Conservation (phyloP, 2,888 invertebrate genomes). For the Zaprionus bogoriensis region DNA sequence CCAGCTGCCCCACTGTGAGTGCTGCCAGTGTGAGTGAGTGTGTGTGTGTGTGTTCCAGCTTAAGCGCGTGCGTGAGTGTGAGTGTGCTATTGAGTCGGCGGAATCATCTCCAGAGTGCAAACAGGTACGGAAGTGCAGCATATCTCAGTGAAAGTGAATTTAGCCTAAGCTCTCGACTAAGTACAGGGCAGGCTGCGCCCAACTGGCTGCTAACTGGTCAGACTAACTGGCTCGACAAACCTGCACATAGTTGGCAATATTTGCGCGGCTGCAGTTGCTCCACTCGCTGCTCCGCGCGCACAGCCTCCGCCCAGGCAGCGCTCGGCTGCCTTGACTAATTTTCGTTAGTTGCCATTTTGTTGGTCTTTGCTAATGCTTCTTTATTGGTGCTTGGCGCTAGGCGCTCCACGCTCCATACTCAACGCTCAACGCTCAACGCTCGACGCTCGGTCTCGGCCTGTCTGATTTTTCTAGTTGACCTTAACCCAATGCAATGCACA, state of each 20-base stretch:
- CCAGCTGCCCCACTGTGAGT: slow-evolving; percentile 36
- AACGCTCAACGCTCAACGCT: slow-evolving; percentile 23
- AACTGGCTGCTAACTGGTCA: slow-evolving; percentile 10
- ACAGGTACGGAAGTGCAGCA: slow-evolving; percentile 73
- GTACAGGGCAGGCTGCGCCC: not conserved
- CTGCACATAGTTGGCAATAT: slow-evolving; percentile 20
- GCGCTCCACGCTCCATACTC: slow-evolving; percentile 21
- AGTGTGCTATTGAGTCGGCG: slow-evolving; percentile 12
- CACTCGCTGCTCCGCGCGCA: not conserved
- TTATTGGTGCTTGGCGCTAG: slow-evolving; percentile 55
- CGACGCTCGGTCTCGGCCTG: slow-evolving; percentile 21
- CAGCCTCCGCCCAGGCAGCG: slow-evolving; percentile 4
- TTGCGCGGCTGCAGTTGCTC: slow-evolving; percentile 25
- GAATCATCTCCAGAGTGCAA: slow-evolving; percentile 17
- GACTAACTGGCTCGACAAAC: slow-evolving; percentile 15
- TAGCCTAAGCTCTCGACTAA: slow-evolving; percentile 12
- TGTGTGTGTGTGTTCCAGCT: slow-evolving; percentile 14
- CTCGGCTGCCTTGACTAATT: slow-evolving; percentile 55
- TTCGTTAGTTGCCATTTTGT: slow-evolving; percentile 58
- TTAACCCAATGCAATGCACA: slow-evolving; percentile 79
- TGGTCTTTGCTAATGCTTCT: slow-evolving; percentile 62
- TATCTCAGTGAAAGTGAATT: slow-evolving; percentile 37
- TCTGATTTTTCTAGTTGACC: slow-evolving; percentile 77
- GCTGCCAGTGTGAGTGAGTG: slow-evolving; percentile 19
- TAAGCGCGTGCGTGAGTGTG: slow-evolving; percentile 11